phyloP scores from a whole-genome alignment of 2,888 invertebrate genomes.

The Adela reaumurella region DNA sequence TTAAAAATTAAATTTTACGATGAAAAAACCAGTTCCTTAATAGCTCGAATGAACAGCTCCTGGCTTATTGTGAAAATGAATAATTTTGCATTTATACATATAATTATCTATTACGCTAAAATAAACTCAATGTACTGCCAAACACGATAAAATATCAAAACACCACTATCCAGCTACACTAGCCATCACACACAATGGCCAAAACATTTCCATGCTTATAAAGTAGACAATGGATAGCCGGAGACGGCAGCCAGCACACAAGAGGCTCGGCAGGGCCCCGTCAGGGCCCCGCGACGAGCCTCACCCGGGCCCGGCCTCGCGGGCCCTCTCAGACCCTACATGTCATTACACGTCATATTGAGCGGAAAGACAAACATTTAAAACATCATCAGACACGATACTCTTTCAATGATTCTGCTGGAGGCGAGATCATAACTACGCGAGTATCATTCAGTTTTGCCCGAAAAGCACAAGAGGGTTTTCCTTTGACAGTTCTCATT shows the following conservation, averaged over 20 bases:
- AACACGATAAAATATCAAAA: not conserved
- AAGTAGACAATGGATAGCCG: slow-evolving; percentile 24
- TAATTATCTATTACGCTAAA: too few species aligned
- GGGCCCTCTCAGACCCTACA: slow-evolving; percentile 23
- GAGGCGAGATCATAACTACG: not conserved
- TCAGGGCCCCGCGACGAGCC: too few species aligned
- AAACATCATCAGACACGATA: slow-evolving; percentile 35
- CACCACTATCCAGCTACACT: not conserved
- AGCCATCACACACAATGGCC: not conserved
- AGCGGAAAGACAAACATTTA: slow-evolving; percentile 52
- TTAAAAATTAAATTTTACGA: too few species aligned
- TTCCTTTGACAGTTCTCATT: too few species aligned
- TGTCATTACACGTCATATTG: slow-evolving; percentile 42
- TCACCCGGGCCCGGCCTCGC: too few species aligned
- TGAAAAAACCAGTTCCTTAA: too few species aligned
- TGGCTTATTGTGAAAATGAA: too few species aligned
- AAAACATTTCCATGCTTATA: slow-evolving; percentile 8
- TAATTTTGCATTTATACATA: too few species aligned
- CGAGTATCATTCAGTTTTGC: too few species aligned
- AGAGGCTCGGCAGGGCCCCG: slow-evolving; percentile 21
- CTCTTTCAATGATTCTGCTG: not conserved
- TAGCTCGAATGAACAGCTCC: too few species aligned
- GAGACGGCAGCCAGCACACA: slow-evolving; percentile 31
- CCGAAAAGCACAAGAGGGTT: too few species aligned
- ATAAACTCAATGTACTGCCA: too few species aligned